phyloP scores from a whole-genome alignment of 2,888 invertebrate genomes.

The Dysmachus trigonus region DNA sequence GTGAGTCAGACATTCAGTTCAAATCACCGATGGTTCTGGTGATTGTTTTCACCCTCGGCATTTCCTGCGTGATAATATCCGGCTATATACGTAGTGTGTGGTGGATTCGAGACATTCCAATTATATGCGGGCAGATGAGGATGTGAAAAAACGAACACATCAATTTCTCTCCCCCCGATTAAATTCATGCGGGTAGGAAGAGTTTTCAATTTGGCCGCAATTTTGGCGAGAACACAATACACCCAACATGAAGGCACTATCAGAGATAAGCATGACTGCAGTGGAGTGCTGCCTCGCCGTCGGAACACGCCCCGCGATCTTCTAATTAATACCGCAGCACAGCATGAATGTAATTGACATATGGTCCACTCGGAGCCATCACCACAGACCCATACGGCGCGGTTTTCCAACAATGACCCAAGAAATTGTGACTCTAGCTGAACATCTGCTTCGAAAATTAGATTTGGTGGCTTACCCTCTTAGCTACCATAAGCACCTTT shows the following conservation, averaged over 20 bases:
- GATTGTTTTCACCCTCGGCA: not conserved
- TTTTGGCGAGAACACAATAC: not conserved
- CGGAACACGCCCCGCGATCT: not conserved
- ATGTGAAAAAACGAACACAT: conserved; percentile 10
- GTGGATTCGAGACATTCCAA: not conserved
- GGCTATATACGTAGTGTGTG: not conserved
- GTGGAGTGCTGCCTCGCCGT: not conserved
- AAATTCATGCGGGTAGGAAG: not conserved
- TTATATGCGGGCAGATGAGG: conserved; percentile 17
- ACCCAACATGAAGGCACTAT: not conserved
- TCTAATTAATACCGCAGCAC: not conserved
- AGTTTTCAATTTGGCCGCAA: conserved; percentile 15
- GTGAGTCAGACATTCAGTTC: not conserved
- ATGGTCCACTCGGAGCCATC: not conserved
- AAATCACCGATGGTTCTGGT: not conserved
- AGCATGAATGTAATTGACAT: not conserved
- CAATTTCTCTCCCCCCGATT: not conserved
- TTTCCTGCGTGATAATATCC: conserved; percentile 17
- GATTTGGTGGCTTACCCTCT: not conserved
- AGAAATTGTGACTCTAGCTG: not conserved
- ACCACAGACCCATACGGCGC: not conserved
- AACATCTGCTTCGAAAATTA: not conserved
- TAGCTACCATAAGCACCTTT: not conserved
- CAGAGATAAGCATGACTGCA: not conserved
- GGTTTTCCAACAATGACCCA: not conserved